Base-by-base conservation (phyloP, 2,888 invertebrate genomes). In the Graphium colonna region DNA sequence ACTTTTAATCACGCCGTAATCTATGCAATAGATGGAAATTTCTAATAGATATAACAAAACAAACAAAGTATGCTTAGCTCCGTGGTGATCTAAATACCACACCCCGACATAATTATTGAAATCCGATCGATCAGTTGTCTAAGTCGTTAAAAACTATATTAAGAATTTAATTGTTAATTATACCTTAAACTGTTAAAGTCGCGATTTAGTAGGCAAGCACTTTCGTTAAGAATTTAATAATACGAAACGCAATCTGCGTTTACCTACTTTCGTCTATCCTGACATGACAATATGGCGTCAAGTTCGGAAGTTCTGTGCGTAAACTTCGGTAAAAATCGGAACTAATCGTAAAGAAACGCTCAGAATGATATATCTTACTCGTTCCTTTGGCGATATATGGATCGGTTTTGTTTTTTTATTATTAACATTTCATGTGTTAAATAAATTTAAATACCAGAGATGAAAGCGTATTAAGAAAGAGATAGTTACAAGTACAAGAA, bases 211-310 rank as follows among this genome's bases (percentile, higher is more conserved):
- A 45, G 62, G 59, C 62, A 61, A 62, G 59, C 63, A 69, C 60
- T 70, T 69, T 67, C 69, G 65, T 69, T 61, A 59, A 64, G 59
- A 67, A 68, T 70, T 69, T 63, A 60, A 54, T 57, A 55, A 63
- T 68, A 62, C 59, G 63, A 67, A 62, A 66, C 63, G 66, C 73
- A 75, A 73, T 77, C 73, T 62, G 65, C 67, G 72, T 64, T 67
- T 67, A 73, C 72, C n/a, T 74, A 78, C 80, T 73, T 71, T 75
- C 77, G 79, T 54, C 68, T 76, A 79, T 67, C 71, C 75, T 85
- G 82, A 83, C 84, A 85, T 76, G 70, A 82, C 84, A 87, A 87
- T 73, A 87, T 88, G 87, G 87, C 86, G 83, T 68, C 78, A 21
- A 16, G 44, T 54, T 49, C 56, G 55, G 38, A 18, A 39, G 31